Conservation (phyloP, 1,140 invertebrate species). For the Pomacea maculata region DNA sequence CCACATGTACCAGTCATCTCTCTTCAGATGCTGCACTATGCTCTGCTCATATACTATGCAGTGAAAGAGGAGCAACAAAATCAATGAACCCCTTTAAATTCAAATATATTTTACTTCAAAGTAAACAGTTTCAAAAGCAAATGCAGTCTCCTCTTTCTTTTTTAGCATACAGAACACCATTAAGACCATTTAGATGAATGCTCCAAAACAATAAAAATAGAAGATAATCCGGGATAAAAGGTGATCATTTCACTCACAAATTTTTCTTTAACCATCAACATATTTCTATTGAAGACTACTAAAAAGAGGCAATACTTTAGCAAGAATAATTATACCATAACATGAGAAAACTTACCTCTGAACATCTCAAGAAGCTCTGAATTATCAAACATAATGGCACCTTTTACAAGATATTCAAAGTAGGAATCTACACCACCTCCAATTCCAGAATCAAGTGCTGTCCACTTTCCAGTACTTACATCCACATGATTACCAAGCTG, state of each 20-base stretch:
- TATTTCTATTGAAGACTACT: no score
- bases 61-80: no score
- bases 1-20: constrained; percentile 94
- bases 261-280: no score
- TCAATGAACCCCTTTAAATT: no score
- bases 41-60: constrained; percentile 75
- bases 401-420: constrained; percentile 99
- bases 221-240: no score
- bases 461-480: constrained; percentile 94
- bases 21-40: constrained; percentile 87
- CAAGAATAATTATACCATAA: background rate
- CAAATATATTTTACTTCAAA: no score
- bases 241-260: no score
- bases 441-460: constrained; percentile 92
- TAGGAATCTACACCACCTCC: constrained; percentile 96
- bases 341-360: constrained; percentile 64
- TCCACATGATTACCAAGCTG: constrained; percentile 96
- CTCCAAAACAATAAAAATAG: no score
- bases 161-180: no score
- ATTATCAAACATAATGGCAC: constrained; percentile 76
- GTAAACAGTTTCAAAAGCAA: no score
- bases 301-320: background rate
- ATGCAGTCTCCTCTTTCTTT: no score
- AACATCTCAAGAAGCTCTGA: constrained; percentile 94
- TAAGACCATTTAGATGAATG: no score